Conservation (phyloP, 2,797 vertebrate genomes). For the Falco berigora region DNA sequence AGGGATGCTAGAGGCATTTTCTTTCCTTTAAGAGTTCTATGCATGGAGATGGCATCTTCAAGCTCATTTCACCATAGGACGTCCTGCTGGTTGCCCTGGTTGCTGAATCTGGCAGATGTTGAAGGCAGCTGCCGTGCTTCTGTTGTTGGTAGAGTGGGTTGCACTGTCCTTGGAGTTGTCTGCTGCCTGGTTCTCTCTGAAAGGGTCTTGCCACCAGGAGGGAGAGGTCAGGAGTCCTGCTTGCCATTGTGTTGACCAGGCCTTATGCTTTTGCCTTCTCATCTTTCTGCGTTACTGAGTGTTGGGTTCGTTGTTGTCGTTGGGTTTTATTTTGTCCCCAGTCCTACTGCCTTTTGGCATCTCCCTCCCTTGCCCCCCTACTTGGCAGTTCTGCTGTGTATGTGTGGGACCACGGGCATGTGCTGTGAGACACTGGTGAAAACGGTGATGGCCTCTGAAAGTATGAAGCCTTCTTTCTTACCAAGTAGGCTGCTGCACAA, state of each 20-base stretch:
- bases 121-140: background rate
- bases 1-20: background rate
- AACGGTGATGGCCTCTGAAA: background rate
- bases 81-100: background rate
- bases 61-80: background rate
- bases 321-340: background rate
- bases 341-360: background rate
- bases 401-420: accelerated
- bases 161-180: background rate
- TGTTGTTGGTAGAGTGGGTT: background rate
- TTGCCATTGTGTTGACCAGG: background rate
- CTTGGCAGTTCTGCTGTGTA: background rate
- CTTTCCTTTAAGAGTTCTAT: background rate
- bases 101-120: background rate
- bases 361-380: background rate
- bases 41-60: background rate
- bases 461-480: background rate
- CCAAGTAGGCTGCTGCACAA: background rate
- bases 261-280: background rate
- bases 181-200: background rate
- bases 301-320: background rate
- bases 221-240: background rate
- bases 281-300: background rate
- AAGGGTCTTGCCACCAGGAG: background rate
- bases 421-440: background rate